A percentile compares a stretch with the other conserved stretches of the same genome.
These are phyloP conservation scores for Marmota flaviventris DNA, from an alignment of 2,113 vertebrate species.

Conservation along the genomic window DNA sequence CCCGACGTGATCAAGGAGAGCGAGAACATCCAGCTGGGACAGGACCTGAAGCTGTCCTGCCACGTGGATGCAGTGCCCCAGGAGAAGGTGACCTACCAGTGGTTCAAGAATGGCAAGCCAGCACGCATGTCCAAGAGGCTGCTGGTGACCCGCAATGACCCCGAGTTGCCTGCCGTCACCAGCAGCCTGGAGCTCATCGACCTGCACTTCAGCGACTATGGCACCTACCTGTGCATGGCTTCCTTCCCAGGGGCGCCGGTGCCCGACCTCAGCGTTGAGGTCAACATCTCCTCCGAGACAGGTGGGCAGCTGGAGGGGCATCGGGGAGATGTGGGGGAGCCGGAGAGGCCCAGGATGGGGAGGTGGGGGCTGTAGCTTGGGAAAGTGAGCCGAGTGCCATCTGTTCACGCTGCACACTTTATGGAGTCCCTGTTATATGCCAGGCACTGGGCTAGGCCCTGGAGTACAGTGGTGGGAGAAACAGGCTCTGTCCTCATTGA, in stretches of 20 bases:
- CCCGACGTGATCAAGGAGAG: conserved; percentile 99
- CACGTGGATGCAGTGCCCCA: conserved; percentile 98
- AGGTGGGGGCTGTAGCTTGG: neutral
- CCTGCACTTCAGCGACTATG: conserved; percentile 97
- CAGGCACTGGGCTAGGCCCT: neutral
- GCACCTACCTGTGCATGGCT: conserved; percentile 96
- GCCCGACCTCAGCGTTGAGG: conserved; percentile 94
- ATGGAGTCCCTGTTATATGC: neutral
- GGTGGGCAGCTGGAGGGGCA: conserved; percentile 87
- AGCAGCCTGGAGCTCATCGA: conserved; percentile 98
- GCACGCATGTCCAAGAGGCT: conserved; percentile 93
- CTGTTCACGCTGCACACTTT: neutral
- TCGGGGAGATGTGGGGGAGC: neutral
- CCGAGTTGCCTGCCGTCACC: conserved; percentile 95
- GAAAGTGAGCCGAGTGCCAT: neutral
- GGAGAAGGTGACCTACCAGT: conserved; percentile 98
- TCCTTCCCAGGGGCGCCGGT: conserved; percentile 94
- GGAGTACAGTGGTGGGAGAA: neutral
- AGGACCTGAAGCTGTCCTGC: conserved; percentile 98
- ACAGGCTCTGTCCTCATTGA: neutral
- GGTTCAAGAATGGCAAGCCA: conserved; percentile 96
- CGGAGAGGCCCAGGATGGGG: neutral
- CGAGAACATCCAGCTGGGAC: conserved; percentile 97
- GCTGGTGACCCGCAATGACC: conserved; percentile 95
- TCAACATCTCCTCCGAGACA: conserved; percentile 98